These are phyloP conservation scores for Vespertilio murinus DNA, from an alignment of 2,797 vertebrate genomes.

Conservation along the genomic window DNA sequence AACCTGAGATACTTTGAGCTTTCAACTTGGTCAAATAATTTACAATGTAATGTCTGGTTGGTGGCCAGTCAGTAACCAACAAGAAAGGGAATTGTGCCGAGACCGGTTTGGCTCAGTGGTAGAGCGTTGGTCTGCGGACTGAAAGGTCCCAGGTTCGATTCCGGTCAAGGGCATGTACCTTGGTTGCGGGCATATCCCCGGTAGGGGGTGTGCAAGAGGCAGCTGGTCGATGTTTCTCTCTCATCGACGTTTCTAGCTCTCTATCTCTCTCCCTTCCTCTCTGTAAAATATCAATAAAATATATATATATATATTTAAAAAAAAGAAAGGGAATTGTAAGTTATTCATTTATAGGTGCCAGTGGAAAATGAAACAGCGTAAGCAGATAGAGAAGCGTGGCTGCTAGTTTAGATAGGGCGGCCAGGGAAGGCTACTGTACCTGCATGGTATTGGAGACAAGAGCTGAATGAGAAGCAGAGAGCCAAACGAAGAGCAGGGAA, in stretches of 20 bases:
- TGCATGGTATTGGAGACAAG: neutral
- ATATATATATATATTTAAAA: too few species aligned
- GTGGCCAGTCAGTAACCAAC: neutral
- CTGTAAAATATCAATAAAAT: too few species aligned
- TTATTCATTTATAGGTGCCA: neutral
- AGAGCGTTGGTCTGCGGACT: too few species aligned
- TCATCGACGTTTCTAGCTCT: too few species aligned
- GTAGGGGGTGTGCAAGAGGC: too few species aligned
- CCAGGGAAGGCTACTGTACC: neutral
- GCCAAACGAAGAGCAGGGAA: neutral
- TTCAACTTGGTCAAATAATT: neutral
- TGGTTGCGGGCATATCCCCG: too few species aligned
- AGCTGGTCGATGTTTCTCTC: too few species aligned
- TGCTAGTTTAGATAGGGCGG: neutral
- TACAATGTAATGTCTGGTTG: neutral
- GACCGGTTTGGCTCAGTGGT: too few species aligned
- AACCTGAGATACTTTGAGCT: neutral
- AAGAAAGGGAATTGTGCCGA: too few species aligned
- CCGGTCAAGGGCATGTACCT: too few species aligned
- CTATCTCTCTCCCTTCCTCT: too few species aligned
- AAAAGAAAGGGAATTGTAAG: neutral
- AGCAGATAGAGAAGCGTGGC: neutral
- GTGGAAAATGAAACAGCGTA: neutral
- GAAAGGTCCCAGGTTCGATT: too few species aligned
- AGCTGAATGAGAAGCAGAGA: neutral